phyloP scores from a whole-genome alignment of 2,888 invertebrate species.

The Megastigmus dorsalis region DNA sequence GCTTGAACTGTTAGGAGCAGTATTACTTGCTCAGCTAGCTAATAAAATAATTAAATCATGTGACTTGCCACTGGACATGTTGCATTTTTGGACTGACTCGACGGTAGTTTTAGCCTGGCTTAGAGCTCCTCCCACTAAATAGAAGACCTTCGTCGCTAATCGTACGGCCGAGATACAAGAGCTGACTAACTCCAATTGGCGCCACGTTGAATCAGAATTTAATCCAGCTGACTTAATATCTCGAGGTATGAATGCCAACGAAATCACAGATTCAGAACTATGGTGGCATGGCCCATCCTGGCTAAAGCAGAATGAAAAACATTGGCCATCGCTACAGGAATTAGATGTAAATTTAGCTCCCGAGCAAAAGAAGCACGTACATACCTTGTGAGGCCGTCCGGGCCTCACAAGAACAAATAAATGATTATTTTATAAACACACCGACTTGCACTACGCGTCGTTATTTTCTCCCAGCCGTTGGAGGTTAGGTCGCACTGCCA shows the following conservation, averaged over 20 bases:
- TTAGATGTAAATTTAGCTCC: too few species aligned
- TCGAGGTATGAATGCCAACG: neutral
- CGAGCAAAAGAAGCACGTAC: too few species aligned
- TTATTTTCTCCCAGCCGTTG: too few species aligned
- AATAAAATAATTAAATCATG: too few species aligned
- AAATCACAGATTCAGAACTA: neutral
- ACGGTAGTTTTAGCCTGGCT: slow-evolving; percentile 21
- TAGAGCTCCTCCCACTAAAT: neutral
- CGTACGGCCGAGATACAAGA: slow-evolving; percentile 19
- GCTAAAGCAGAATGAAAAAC: neutral
- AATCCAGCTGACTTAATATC: slow-evolving; percentile 24
- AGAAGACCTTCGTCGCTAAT: slow-evolving; percentile 21
- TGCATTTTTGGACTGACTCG: slow-evolving; percentile 4
- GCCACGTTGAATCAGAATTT: neutral
- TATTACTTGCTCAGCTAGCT: neutral
- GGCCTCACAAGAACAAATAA: too few species aligned
- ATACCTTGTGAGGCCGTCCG: too few species aligned
- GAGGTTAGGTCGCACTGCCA: too few species aligned
- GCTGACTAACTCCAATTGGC: neutral
- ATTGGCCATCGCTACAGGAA: too few species aligned
- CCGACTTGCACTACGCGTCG: too few species aligned
- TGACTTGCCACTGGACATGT: too few species aligned
- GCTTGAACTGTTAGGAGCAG: neutral
- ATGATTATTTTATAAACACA: too few species aligned
- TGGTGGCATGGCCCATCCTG: slow-evolving; percentile 7